phyloP scores from a whole-genome alignment of 2,888 invertebrate species.

The Crocallis elinguaria region DNA sequence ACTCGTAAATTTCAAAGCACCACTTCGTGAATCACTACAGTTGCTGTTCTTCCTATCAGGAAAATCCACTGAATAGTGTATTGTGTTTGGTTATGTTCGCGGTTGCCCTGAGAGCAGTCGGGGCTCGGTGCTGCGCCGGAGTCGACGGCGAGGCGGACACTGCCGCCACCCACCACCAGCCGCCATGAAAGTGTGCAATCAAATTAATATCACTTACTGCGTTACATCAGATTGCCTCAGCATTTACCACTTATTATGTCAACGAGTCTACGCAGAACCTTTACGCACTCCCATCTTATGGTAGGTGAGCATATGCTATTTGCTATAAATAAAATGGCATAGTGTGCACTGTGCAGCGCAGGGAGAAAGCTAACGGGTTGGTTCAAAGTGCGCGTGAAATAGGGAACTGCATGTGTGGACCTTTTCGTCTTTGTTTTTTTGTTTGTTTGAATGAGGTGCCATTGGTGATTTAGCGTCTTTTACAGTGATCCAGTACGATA shows the following conservation, averaged over 20 bases:
- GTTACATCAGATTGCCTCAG: slow-evolving; percentile 60
- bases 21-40: slow-evolving; percentile 24
- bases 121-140: slow-evolving; percentile 58
- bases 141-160: slow-evolving; percentile 66
- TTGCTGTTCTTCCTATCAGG: slow-evolving; percentile 18
- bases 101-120: slow-evolving; percentile 48
- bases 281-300: neutral
- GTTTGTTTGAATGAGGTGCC: too few relatives aligned
- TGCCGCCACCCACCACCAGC: slow-evolving; percentile 51
- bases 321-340: too few relatives aligned
- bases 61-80: slow-evolving; percentile 24
- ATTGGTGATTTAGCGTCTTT: too few relatives aligned
- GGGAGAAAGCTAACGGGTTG: too few relatives aligned
- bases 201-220: slow-evolving; percentile 73
- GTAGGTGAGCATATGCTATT: too few relatives aligned
- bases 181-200: slow-evolving; percentile 72
- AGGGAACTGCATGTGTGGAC: too few relatives aligned
- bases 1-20: slow-evolving; percentile 1
- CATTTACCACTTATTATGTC: slow-evolving; percentile 67
- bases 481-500: too few relatives aligned
- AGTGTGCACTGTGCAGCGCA: too few relatives aligned
- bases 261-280: slow-evolving; percentile 38
- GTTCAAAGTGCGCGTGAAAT: too few relatives aligned
- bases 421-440: too few relatives aligned
- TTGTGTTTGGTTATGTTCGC: slow-evolving; percentile 26